Conservation (phyloP, 2,888 invertebrate species). For the Caenorhabditis plicata region DNA sequence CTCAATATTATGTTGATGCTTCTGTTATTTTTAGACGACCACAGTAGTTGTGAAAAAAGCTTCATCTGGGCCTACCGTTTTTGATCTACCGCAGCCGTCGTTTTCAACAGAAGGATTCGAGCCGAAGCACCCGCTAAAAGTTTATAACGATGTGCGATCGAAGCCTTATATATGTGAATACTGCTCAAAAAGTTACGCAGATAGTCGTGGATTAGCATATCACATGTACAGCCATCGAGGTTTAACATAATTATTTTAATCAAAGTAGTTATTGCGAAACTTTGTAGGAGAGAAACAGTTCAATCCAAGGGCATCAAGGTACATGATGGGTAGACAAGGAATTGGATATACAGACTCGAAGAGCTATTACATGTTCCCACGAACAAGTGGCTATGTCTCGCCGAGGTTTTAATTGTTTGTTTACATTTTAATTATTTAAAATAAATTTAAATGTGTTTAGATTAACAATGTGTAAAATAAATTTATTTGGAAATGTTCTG, state of each 20-base stretch:
- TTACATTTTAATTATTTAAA: too few relatives aligned
- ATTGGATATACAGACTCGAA: constrained; percentile 48
- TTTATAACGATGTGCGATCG: constrained; percentile 59
- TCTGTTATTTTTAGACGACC: constrained; percentile 14
- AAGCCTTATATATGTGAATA: constrained; percentile 65
- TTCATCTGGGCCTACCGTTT: constrained; percentile 17
- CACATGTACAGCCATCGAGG: constrained; percentile 62
- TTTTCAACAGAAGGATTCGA: constrained; percentile 59
- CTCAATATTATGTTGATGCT: not conserved
- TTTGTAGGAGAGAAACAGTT: constrained; percentile 55
- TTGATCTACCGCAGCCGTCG: constrained; percentile 59
- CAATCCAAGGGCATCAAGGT: constrained; percentile 61
- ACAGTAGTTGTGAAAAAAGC: constrained; percentile 21
- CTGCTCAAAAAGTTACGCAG: constrained; percentile 63
- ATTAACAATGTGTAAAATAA: not conserved
- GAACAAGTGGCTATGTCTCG: constrained; percentile 37
- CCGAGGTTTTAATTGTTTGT: constrained; percentile 32
- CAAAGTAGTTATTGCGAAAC: not conserved
- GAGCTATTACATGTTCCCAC: constrained; percentile 39
- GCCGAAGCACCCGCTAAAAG: constrained; percentile 57
- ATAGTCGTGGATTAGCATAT: constrained; percentile 57
- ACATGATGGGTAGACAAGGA: constrained; percentile 59
- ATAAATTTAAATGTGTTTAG: not conserved
- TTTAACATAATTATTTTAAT: not conserved
- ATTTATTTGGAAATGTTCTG: not conserved